phyloP scores from a whole-genome alignment of 2,797 vertebrate genomes.

The Oryzias sinensis region DNA sequence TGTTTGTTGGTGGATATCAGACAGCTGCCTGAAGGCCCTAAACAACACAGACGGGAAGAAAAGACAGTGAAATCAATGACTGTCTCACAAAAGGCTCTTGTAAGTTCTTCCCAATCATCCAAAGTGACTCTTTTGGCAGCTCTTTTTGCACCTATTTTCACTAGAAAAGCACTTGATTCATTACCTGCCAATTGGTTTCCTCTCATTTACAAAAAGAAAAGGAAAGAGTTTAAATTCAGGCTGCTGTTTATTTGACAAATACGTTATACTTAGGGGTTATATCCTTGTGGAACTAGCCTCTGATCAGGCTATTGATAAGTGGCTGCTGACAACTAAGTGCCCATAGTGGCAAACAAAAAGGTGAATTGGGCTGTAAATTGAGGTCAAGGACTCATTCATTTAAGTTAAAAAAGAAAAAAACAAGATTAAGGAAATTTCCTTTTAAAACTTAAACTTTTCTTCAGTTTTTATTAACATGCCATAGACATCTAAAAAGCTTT shows the following conservation, averaged over 20 bases:
- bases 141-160: slow-evolving; percentile 30
- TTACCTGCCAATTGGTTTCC: slow-evolving; percentile 35
- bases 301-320: too few species aligned
- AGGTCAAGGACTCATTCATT: too few species aligned
- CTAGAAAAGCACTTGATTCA: slow-evolving; percentile 36
- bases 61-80: slow-evolving; percentile 72
- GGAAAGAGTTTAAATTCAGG: not conserved
- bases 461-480: too few species aligned
- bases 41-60: slow-evolving; percentile 58
- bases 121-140: slow-evolving; percentile 47
- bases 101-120: slow-evolving; percentile 60
- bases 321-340: too few species aligned
- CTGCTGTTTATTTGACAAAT: not conserved
- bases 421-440: too few species aligned
- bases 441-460: too few species aligned
- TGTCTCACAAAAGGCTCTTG: slow-evolving; percentile 51
- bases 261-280: too few species aligned
- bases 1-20: slow-evolving; percentile 67
- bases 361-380: too few species aligned
- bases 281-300: too few species aligned
- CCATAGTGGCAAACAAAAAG: too few species aligned
- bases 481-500: too few species aligned
- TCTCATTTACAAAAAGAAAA: slow-evolving; percentile 5
- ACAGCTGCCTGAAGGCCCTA: slow-evolving; percentile 56
- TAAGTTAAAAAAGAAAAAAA: too few species aligned